phyloP scores from a whole-genome alignment of 2,113 vertebrate species.

The Acanthochromis polyacanthus region DNA sequence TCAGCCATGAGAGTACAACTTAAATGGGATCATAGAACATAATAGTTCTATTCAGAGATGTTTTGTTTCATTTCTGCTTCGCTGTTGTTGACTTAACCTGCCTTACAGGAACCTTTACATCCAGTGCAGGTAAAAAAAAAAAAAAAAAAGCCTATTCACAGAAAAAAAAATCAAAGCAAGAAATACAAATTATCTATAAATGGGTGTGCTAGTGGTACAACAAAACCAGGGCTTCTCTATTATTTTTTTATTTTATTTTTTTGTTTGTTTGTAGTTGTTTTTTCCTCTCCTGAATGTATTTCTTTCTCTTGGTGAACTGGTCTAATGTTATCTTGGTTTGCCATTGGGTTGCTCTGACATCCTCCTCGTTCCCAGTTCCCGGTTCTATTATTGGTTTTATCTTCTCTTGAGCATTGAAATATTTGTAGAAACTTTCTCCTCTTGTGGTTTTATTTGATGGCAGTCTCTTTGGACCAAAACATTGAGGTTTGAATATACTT shows the following conservation, averaged over 20 bases:
- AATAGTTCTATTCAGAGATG: neutral
- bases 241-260: no score
- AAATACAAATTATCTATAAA: slow-evolving; percentile 4
- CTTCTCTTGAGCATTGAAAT: slow-evolving; percentile 30
- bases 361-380: neutral
- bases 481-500: slow-evolving; percentile 12
- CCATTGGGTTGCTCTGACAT: slow-evolving; percentile 21
- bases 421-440: slow-evolving; percentile 35
- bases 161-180: neutral
- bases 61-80: neutral
- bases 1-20: neutral
- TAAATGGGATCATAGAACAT: neutral
- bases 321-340: slow-evolving; percentile 29
- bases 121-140: neutral
- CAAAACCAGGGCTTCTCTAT: slow-evolving; percentile 2
- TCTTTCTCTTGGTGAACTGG: neutral
- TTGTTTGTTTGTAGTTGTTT: no score
- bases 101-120: neutral
- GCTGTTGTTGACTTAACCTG: no score
- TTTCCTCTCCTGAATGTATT: neutral
- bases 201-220: no score
- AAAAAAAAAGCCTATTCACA: neutral
- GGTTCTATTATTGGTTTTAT: slow-evolving; percentile 43
- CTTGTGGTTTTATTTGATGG: slow-evolving; percentile 20
- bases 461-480: slow-evolving; percentile 28